Conservation (phyloP, 2,113 vertebrate genomes). For the Pardalotus punctatus region DNA sequence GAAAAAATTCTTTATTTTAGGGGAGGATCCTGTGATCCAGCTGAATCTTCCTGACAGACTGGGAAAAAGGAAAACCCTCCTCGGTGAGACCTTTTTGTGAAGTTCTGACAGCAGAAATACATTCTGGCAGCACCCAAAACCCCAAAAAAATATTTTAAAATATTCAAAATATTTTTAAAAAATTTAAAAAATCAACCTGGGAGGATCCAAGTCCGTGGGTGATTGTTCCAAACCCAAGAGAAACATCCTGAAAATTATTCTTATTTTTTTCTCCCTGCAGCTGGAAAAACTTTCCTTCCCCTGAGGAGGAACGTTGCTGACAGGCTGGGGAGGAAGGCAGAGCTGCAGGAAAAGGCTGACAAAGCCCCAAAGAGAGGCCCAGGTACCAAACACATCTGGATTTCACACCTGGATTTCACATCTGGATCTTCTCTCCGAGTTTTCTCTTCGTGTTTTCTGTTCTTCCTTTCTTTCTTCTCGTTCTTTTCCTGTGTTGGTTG, state of each 20-base stretch:
- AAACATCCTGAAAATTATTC: not conserved
- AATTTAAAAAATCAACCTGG: not conserved
- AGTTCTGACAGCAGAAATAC: not conserved
- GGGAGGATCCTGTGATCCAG: slow-evolving; percentile 72
- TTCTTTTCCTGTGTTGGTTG: not conserved
- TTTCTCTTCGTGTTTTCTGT: too few relatives aligned
- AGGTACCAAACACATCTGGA: not conserved
- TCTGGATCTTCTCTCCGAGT: not conserved
- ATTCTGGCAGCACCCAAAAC: not conserved
- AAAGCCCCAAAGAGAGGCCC: slow-evolving; percentile 75
- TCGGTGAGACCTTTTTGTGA: slow-evolving; percentile 1
- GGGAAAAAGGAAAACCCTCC: slow-evolving; percentile 69
- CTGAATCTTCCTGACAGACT: slow-evolving; percentile 76
- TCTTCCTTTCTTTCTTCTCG: not conserved
- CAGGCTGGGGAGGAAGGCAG: slow-evolving; percentile 83
- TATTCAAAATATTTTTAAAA: too few relatives aligned
- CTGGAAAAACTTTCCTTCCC: slow-evolving; percentile 33
- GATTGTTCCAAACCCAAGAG: not conserved
- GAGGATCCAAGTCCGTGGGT: rapidly evolving
- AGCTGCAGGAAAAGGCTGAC: slow-evolving; percentile 51
- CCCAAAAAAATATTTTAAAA: too few relatives aligned
- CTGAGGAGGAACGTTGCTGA: slow-evolving; percentile 81
- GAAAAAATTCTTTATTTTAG: slow-evolving; percentile 5
- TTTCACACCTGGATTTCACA: not conserved
- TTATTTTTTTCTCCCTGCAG: not conserved